Evolutionary conservation across 1,140 invertebrate species (phyloP).

Genomic region (Galendromus occidentalis): DNA sequence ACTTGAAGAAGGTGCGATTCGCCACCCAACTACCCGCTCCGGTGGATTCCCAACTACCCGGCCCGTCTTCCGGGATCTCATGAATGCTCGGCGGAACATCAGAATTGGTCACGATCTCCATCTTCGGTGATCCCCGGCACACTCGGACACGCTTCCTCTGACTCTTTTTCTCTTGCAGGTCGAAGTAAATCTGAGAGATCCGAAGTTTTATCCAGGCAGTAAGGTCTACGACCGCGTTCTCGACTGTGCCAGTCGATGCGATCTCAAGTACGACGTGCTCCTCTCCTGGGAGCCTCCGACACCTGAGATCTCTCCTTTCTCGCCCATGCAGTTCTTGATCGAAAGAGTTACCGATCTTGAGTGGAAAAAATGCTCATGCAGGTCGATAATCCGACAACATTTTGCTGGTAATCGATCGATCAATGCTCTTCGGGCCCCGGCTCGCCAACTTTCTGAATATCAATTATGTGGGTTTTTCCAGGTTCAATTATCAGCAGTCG

Average conservation of each 20-base stretch:
- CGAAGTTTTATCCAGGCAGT: background rate
- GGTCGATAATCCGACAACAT: background rate
- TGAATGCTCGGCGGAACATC: too few relatives aligned
- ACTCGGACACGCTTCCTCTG: too few relatives aligned
- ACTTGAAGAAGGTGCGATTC: background rate
- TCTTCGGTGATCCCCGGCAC: too few relatives aligned
- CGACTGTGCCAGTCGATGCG: background rate
- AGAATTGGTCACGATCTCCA: too few relatives aligned
- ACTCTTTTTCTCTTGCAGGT: background rate
- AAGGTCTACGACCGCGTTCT: background rate
- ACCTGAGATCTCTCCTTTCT: background rate
- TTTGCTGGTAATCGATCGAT: too few relatives aligned
- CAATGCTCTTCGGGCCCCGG: background rate
- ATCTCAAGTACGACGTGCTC: background rate
- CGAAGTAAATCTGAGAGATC: background rate
- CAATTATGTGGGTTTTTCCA: background rate
- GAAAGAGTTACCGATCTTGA: background rate
- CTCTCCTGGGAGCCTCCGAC: background rate
- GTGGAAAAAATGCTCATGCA: background rate
- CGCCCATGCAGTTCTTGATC: background rate
- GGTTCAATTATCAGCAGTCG: background rate
- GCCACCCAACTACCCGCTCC: too few relatives aligned
- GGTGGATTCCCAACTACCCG: too few relatives aligned
- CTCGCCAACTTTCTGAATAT: background rate
- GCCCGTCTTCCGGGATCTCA: too few relatives aligned